These are phyloP conservation scores for Leucoptera coffeella DNA, from an alignment of 2,888 invertebrate species.

Conservation along the genomic window DNA sequence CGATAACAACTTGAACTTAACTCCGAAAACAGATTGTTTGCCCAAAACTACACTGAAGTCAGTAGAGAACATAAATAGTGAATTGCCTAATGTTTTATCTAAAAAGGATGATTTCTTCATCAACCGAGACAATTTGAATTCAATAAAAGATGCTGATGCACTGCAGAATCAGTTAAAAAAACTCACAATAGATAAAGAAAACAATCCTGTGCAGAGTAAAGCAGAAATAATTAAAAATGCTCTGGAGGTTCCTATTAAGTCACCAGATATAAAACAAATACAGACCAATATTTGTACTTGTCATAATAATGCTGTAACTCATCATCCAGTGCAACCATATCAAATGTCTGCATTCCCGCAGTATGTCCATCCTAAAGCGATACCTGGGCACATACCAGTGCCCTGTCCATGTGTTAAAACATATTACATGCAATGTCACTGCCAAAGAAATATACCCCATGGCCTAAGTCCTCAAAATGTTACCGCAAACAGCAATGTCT, in stretches of 20 bases:
- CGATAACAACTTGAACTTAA: too few species aligned
- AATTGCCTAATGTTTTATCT: slow-evolving; percentile 15
- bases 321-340: too few species aligned
- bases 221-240: slow-evolving; percentile 14
- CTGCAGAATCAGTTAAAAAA: slow-evolving; percentile 14
- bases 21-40: too few species aligned
- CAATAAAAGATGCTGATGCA: slow-evolving; percentile 10
- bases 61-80: too few species aligned
- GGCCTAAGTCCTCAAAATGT: neutral
- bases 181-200: slow-evolving; percentile 22
- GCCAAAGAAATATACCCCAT: neutral
- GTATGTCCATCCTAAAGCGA: too few species aligned
- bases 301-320: too few species aligned
- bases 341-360: too few species aligned
- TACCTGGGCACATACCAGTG: too few species aligned
- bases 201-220: slow-evolving; percentile 16
- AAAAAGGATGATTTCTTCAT: slow-evolving; percentile 30
- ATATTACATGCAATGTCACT: neutral
- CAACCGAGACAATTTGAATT: slow-evolving; percentile 18
- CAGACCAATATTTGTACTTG: too few species aligned
- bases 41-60: neutral
- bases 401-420: neutral
- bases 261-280: too few species aligned
- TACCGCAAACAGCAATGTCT: neutral
- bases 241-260: too few species aligned